These are phyloP conservation scores for Sturnus vulgaris DNA, from an alignment of 2,113 vertebrate genomes.

Conservation along the genomic window DNA sequence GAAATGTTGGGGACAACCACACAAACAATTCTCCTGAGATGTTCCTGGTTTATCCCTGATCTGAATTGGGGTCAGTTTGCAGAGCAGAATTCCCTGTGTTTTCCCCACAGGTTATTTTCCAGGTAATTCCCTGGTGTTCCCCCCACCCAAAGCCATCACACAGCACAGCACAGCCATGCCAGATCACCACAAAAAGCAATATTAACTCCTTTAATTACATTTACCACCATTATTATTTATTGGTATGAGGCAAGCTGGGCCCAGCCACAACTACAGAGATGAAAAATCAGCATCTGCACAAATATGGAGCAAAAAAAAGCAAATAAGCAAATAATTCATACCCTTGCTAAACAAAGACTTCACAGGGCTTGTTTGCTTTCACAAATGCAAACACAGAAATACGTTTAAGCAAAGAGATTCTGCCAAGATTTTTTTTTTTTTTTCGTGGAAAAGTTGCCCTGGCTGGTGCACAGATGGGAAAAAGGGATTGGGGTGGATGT, in stretches of 20 bases:
- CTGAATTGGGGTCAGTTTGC: neutral
- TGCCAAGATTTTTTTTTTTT: neutral
- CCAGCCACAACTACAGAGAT: fast-evolving
- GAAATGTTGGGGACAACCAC: neutral
- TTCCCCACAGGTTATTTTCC: neutral
- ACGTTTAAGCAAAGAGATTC: neutral
- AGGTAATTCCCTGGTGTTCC: neutral
- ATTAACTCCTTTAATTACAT: neutral
- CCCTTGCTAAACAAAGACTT: neutral
- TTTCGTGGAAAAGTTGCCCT: neutral
- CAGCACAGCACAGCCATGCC: fast-evolving
- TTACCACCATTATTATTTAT: neutral
- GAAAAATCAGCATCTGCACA: neutral
- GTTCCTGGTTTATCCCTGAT: fast-evolving
- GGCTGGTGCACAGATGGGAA: neutral
- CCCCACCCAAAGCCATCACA: neutral
- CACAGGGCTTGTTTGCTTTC: neutral
- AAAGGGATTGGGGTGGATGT: neutral
- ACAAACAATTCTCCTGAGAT: fast-evolving
- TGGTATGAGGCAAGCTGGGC: neutral
- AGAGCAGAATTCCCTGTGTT: neutral
- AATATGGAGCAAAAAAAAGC: neutral
- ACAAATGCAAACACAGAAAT: neutral
- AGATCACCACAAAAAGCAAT: neutral
- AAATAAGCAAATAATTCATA: constrained; percentile 14